Evolutionary conservation across 2,797 vertebrate species (phyloP), one percentile per base, ranked within the genome.

Genomic region (Vultur gryphus): DNA sequence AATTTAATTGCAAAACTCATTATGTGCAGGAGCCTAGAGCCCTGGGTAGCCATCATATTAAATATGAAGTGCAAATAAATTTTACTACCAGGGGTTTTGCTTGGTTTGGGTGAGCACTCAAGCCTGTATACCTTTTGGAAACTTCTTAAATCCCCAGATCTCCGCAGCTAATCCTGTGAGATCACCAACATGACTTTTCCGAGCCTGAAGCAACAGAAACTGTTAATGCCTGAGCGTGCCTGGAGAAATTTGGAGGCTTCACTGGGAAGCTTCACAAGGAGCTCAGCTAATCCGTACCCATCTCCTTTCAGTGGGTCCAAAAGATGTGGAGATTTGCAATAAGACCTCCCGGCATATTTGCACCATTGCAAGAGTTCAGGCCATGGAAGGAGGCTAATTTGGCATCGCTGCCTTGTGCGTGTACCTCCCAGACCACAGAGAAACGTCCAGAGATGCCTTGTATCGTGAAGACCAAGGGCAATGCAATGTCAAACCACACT

Each of bases 341-440:
- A 24, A 51, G 33, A 57, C 16, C 13, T 28, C 37, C 20, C 0
- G 2, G 21, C 10, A 7, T 44, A 39, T 46, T 28, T 10, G 29
- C 23, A 48, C n/a, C 43, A 7, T 28, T 15, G 14, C 48, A n/a
- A 52, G 49, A 64, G 14, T 2, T 51, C 35, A 37, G 64, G 10
- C 15, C 19, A 1, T 2, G 44, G 59, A 12, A 81, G n/a, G 28
- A 62, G n/a, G 26, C 16, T 43, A 26, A 29, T 41, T 54, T 54
- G 76, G 24, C 39, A 31, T n/a, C 8, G 0, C 25, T 43, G 39
- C n/a, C 57, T 55, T 23, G 17, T 33, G 24, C 1, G 1, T 7
- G 46, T 11, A 31, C 8, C 29, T 52, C 28, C 43, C 13, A 6
- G 43, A 7, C 2, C 70, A 25, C 23, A 1, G 19, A 44, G 59